Evolutionary conservation across 2,888 invertebrate genomes (phyloP), one percentile per base, ranked within the genome.

Genomic region (Drosophila recens): DNA sequence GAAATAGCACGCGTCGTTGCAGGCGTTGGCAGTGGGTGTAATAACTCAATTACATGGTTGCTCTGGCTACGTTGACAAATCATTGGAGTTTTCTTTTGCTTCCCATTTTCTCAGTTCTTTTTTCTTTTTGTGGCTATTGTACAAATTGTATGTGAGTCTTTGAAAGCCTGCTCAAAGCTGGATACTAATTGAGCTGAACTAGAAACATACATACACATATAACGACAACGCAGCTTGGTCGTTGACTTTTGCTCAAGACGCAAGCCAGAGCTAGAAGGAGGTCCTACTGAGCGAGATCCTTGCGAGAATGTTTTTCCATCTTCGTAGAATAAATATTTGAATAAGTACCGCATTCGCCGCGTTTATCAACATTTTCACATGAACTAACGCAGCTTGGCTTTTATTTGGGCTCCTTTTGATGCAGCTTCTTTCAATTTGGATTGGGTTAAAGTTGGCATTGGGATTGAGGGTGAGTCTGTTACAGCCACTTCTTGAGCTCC

Each of bases 41-140:
- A 81, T 86, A 86, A 81, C 89, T 86, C 87, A 85, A 85, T 85
- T 88, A 83, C 62, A 63, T 56, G 79, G 78, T 67, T 79, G 71
- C 71, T 73, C 73, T 71, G 78, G 87, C 74, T 67, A 67, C 84
- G 58, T 58, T 65, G 78, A 75, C 81, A 75, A 77, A 75, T 66
- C 70, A 61, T 58, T 70, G 13, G 13, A 51, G 63, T 65, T 51
- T 42, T 49, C 23, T 61, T 45, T 40, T 36, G n/a, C 49, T 15
- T 45, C 11, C 17, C 23, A 17, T 17, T 27, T 66, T 53, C 64
- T 15, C 34, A 20, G 45, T 53, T 33, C 27, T 42, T 67, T 54
- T n/a, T 57, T 0, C 6, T 27, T 30, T 30, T 30, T 30, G 30
- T 43, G 42, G 61, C 17, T 59, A 40, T 49, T 66, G 56, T 67